Percentiles rank a stretch among this genome's conserved stretches.
These are phyloP conservation scores for Apotomis turbidana DNA, from an alignment of 2,888 invertebrate species.

Conservation along the genomic window DNA sequence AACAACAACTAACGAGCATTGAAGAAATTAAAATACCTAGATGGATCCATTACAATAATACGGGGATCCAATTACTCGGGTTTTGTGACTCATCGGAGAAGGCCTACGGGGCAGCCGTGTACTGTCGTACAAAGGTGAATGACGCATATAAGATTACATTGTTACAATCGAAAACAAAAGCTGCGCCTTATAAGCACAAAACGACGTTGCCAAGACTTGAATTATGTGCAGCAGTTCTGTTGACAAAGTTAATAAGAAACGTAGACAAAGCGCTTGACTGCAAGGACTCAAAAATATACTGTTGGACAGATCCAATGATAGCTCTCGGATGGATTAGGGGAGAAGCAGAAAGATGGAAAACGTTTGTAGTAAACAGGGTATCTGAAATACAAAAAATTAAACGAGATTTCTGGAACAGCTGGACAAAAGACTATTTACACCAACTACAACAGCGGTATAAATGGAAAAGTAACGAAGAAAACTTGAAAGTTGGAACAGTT, in stretches of 20 bases:
- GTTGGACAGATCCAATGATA: constrained; percentile 23
- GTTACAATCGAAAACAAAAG: background rate
- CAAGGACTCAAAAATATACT: background rate
- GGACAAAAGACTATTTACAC: background rate
- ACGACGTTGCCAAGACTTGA: constrained; percentile 18
- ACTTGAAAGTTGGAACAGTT: background rate
- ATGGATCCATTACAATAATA: background rate
- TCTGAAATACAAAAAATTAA: background rate
- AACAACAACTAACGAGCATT: background rate
- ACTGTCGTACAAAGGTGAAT: too few species aligned
- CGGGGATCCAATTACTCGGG: background rate
- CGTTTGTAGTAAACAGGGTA: constrained; percentile 2
- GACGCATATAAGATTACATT: too few species aligned
- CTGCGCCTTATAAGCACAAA: background rate
- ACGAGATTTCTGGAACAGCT: constrained; percentile 1
- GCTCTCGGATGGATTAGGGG: constrained; percentile 29
- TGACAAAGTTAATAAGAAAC: constrained; percentile 26
- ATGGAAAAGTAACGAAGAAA: background rate
- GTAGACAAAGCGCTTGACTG: constrained; percentile 2
- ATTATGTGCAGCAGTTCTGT: constrained; percentile 21
- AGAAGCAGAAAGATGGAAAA: constrained; percentile 13
- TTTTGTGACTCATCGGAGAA: too few species aligned
- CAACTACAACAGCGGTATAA: constrained; percentile 6
- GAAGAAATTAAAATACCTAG: background rate
- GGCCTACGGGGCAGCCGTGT: too few species aligned